Evolutionary conservation across 2,888 invertebrate species (phyloP).

Genomic region (Stomorhina lunata): DNA sequence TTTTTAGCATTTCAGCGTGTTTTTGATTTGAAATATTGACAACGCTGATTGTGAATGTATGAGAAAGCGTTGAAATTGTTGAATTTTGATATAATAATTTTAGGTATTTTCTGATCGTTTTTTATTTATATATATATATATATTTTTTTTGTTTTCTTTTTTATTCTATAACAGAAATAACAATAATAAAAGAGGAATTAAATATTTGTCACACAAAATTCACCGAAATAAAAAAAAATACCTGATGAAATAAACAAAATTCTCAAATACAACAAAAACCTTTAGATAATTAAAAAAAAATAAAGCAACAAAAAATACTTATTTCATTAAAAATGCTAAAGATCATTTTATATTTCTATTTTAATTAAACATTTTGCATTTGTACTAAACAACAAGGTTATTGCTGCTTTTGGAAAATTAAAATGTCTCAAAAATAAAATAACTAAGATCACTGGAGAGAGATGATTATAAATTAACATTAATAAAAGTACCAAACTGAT

Average conservation of each 20-base stretch:
- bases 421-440: slow-evolving; percentile 27
- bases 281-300: neutral
- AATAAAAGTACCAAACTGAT: neutral
- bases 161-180: no score
- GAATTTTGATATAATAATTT: slow-evolving; percentile 27
- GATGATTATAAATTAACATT: neutral
- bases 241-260: neutral
- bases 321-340: slow-evolving; percentile 46
- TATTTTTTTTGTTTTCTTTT: slow-evolving; percentile 5
- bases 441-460: neutral
- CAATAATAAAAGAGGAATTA: slow-evolving; percentile 5
- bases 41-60: slow-evolving; percentile 9
- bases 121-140: slow-evolving; percentile 5
- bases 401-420: neutral
- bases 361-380: slow-evolving; percentile 44
- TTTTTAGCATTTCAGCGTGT: no score
- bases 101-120: slow-evolving; percentile 42
- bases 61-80: slow-evolving; percentile 1
- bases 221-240: slow-evolving; percentile 1
- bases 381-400: slow-evolving; percentile 10
- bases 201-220: slow-evolving; percentile 46
- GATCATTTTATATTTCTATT: slow-evolving; percentile 48
- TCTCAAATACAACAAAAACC: slow-evolving; percentile 3
- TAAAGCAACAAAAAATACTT: slow-evolving; percentile 2
- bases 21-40: neutral